Base-by-base conservation (phyloP, 2,888 invertebrate species). In the Stictocephala bisonia region DNA sequence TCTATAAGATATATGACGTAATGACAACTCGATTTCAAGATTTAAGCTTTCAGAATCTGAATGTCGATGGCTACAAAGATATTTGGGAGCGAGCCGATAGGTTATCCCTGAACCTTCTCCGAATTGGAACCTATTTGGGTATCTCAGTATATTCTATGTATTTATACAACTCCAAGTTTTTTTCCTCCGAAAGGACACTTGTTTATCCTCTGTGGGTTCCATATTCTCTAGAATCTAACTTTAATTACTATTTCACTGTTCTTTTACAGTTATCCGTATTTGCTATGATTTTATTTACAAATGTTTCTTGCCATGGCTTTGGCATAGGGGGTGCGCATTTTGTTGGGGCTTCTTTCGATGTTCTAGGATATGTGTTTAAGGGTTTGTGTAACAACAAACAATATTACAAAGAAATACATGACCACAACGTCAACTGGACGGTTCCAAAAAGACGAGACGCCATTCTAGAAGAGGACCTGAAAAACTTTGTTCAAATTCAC, bases 261-360 rank as follows among this genome's bases (percentile, higher is more conserved):
- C 4, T 35, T n/a, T 7, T 64, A 7, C 64, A 64, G 18, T 15
- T 41, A 1, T n/a, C 44, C 3, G 15, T 44, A n/a, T 26, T 64
- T 2, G 22, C 40, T 26, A n/a, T 44, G 1, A 26, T 41, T 44
- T 26, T 26, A 2, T 35, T 64, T 6, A 35, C 44, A 6, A 40
- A 64, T 35, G n/a, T 64, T 6, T 44, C 64, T n/a, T 41, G 64
- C 3, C 27, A 22, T 44, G 64, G 40, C n/a, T 26, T 64, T 24
- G 3, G 64, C 15, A 64, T 64, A 1, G 64, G 64, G 27, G 41
- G 64, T 6, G 22, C 64, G 9, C 64, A 64, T 64, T 64, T 64
- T 26, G 44, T 64, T 26, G 64, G 64, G 11, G 64, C 64, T 2
- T 44, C 64, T 22, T 64, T 26, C 18, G 41, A 64, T n/a, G 64